Conservation (phyloP, 2,113 vertebrate species). For the Brachypteracias leptosomus region DNA sequence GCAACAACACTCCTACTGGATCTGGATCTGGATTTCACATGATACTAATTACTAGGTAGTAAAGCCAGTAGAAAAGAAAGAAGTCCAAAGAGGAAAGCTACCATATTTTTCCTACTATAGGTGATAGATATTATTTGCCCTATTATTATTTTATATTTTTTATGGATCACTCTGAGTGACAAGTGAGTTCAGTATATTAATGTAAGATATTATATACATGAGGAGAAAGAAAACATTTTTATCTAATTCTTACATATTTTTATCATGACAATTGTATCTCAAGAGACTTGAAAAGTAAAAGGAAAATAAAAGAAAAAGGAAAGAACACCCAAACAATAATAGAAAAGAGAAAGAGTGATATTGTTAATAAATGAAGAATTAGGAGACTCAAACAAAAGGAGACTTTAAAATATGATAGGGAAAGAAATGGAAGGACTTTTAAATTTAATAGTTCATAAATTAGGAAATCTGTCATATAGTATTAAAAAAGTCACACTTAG, state of each 20-base stretch:
- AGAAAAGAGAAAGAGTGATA: conserved; percentile 29
- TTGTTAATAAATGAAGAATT: conserved; percentile 66
- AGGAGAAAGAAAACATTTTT: conserved; percentile 21
- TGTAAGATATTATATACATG: background rate
- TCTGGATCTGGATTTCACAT: background rate
- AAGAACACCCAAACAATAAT: conserved; percentile 35
- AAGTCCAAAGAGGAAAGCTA: background rate
- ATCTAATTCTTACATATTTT: conserved; percentile 36
- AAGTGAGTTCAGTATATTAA: conserved; percentile 12
- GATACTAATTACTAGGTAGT: conserved; percentile 1
- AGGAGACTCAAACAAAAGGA: conserved; percentile 54
- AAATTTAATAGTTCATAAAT: conserved; percentile 68
- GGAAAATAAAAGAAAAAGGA: conserved; percentile 28
- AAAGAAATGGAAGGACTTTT: conserved; percentile 59
- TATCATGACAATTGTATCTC: conserved; percentile 25
- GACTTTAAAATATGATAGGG: conserved; percentile 55
- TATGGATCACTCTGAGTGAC: background rate
- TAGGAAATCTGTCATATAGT: conserved; percentile 52
- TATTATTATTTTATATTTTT: conserved; percentile 34
- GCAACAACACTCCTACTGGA: background rate
- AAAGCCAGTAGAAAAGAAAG: background rate
- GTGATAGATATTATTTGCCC: conserved; percentile 26
- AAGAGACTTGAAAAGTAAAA: background rate
- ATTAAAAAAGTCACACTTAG: conserved; percentile 67
- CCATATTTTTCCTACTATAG: background rate